These are phyloP conservation scores for Porites rus DNA, from an alignment of 92 coral and sea anemone species.

Conservation along the genomic window DNA sequence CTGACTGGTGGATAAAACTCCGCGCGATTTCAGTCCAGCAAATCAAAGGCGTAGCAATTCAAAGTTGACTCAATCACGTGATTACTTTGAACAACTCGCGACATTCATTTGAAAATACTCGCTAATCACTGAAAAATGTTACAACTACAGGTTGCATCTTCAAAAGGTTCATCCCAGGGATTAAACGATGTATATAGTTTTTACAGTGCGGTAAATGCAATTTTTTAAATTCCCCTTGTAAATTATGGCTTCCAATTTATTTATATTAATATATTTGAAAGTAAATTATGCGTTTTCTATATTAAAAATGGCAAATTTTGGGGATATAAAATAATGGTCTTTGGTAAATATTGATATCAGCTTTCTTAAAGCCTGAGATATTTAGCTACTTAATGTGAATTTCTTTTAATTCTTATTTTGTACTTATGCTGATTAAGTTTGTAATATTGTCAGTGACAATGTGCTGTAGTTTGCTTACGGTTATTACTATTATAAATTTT, in stretches of 20 bases:
- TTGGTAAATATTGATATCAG: neutral
- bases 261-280: constrained; percentile 14
- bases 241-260: constrained; percentile 1
- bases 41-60: no score
- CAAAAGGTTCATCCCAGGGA: neutral
- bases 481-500: no score
- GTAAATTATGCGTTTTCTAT: constrained; percentile 3
- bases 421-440: neutral
- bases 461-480: neutral
- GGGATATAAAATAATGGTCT: neutral
- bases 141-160: no score
- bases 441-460: neutral
- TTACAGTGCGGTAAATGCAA: neutral
- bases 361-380: neutral
- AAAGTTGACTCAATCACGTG: no score
- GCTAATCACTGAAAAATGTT: no score
- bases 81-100: no score
- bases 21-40: no score
- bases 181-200: constrained; percentile 12
- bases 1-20: no score
- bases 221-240: constrained; percentile 4
- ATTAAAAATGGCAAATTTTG: neutral
- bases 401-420: neutral
- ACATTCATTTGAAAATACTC: no score
- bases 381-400: neutral